Base-by-base conservation (phyloP, 2,888 invertebrate species). In the Eulithis prunata region DNA sequence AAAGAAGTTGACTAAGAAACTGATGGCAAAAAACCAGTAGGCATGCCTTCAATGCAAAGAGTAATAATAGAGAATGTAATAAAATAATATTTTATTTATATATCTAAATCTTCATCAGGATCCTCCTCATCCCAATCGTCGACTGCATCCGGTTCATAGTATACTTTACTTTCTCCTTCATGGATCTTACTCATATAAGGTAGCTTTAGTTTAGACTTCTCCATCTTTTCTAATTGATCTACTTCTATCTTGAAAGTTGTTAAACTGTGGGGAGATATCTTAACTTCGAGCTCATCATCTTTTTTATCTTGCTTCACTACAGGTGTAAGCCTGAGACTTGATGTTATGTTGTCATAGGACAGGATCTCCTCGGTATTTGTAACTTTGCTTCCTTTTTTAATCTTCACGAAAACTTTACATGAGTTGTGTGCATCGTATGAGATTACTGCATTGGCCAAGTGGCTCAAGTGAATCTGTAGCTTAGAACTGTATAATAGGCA, bases 71-170 rank as follows among this genome's bases (percentile, higher is more conserved):
- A 21, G 1, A 21, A 21, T 21, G 21, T 21, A 21, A 21, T 21
- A 21, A 21, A 21, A 21, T 32, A 14, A 47, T 57, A 52, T 43
- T 45, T 61, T 78, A 79, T 78, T 87, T 68, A 90, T 67, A 97
- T 95, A 87, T 96, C 95, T 68, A 97, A 91, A 89, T 97, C 97
- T 85, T 97, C 97, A 92, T 97, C 97, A 1, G 97, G 97, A 88
- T 97, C 97, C 87, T 97, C 97, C 78, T 97, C 97, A 79, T 97
- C 97, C 93, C 96, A 96, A 83, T 97, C 97, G 84, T 97, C 97
- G 2, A 95, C 94, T 61, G 95, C 95, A 86, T 97, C 97, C 10
- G 97, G 96, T 71, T 95, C 94, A 79, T 97, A 97, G 74, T 95
- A 94, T 45, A 97, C 96, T 80, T 95, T 95, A 51, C 95, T 94